These are phyloP conservation scores for Sebastes vulpes DNA, from an alignment of 2,797 vertebrate species.

Conservation along the genomic window DNA sequence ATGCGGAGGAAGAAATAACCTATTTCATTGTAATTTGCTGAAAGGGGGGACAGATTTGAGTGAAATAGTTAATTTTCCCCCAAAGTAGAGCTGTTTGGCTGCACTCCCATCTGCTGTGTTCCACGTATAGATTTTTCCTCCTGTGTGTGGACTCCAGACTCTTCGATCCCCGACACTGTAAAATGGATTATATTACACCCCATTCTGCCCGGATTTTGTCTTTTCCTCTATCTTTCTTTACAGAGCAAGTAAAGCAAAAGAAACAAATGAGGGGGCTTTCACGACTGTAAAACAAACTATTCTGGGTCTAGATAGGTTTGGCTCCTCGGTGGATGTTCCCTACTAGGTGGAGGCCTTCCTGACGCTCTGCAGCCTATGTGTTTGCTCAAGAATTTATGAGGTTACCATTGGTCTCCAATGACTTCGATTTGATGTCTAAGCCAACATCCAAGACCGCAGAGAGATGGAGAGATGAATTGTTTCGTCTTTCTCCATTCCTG, in stretches of 20 bases:
- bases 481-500: conserved; percentile 62
- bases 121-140: conserved; percentile 88
- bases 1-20: conserved; percentile 54
- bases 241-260: conserved; percentile 66
- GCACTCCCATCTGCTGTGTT: conserved; percentile 81
- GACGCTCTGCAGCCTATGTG: conserved; percentile 56
- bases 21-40: conserved; percentile 86
- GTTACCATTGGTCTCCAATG: conserved; percentile 71
- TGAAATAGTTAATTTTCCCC: conserved; percentile 88
- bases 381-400: conserved; percentile 78
- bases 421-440: conserved; percentile 64
- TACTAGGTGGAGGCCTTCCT: conserved; percentile 52
- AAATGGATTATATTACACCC: conserved; percentile 90
- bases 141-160: conserved; percentile 84
- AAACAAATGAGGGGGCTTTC: conserved; percentile 61
- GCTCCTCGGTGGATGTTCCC: conserved; percentile 37
- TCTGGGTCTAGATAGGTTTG: conserved; percentile 40
- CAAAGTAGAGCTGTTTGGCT: conserved; percentile 87
- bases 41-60: conserved; percentile 79
- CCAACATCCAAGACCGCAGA: conserved; percentile 75
- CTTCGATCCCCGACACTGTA: conserved; percentile 84
- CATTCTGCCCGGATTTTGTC: conserved; percentile 82
- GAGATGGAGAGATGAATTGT: conserved; percentile 69
- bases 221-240: conserved; percentile 60
- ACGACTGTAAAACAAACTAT: conserved; percentile 52